Evolutionary conservation across 2,888 invertebrate genomes (phyloP).

Genomic region (Dyspetes luteomarginatus): DNA sequence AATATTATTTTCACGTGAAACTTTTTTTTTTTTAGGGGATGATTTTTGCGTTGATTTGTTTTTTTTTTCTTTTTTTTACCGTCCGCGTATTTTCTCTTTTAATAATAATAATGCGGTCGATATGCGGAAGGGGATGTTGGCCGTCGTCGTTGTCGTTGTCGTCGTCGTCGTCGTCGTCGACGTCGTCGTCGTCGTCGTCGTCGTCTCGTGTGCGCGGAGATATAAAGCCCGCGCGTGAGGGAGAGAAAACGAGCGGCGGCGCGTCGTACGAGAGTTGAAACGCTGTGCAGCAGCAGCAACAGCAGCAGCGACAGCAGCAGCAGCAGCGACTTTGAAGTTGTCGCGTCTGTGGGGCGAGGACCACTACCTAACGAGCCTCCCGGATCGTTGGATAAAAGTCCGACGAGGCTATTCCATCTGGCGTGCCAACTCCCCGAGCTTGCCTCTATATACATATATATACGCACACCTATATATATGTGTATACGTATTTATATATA

Average conservation of each 20-base stretch:
- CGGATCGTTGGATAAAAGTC: slow-evolving; percentile 83
- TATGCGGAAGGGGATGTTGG: slow-evolving; percentile 63
- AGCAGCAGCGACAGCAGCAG: slow-evolving; percentile 20
- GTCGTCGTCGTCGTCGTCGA: slow-evolving; percentile 20
- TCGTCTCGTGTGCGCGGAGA: slow-evolving; percentile 53
- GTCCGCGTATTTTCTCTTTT: too few species aligned
- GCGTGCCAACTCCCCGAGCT: slow-evolving; percentile 79
- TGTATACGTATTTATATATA: background rate
- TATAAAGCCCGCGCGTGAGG: slow-evolving; percentile 31
- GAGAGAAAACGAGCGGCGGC: slow-evolving; percentile 32
- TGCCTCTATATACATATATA: too few species aligned
- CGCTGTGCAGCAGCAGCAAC: slow-evolving; percentile 50
- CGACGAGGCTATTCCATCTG: slow-evolving; percentile 79
- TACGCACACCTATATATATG: slow-evolving; percentile 7
- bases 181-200: slow-evolving; percentile 33
- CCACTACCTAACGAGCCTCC: slow-evolving; percentile 82
- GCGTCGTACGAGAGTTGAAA: slow-evolving; percentile 44
- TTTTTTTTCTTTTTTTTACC: too few species aligned
- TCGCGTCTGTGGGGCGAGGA: slow-evolving; percentile 82
- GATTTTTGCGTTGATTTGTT: slow-evolving; percentile 42
- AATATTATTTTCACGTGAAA: too few species aligned
- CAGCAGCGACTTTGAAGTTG: slow-evolving; percentile 69
- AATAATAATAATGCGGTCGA: slow-evolving; percentile 62
- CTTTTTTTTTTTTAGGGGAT: background rate
- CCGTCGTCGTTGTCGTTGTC: slow-evolving; percentile 4